Percentiles rank a stretch among this genome's conserved stretches.
phyloP scores from a whole-genome alignment of 2,888 invertebrate species.

The Lycia hirtaria region DNA sequence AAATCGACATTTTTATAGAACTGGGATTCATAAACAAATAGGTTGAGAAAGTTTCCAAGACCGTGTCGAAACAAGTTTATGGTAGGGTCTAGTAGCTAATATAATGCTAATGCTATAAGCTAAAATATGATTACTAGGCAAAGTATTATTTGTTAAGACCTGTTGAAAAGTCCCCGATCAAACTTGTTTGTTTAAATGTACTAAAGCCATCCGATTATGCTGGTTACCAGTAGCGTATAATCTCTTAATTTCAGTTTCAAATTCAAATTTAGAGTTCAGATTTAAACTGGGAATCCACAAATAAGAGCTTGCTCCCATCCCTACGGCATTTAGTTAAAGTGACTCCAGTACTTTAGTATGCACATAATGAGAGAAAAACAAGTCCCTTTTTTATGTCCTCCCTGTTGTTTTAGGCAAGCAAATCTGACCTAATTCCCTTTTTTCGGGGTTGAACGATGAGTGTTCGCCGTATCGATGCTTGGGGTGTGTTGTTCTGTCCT shows the following conservation, averaged over 20 bases:
- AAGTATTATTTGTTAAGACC: too few relatives aligned
- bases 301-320: slow-evolving; percentile 16
- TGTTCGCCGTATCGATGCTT: slow-evolving; percentile 18
- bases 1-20: too few relatives aligned
- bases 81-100: too few relatives aligned
- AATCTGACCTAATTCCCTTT: slow-evolving; percentile 31
- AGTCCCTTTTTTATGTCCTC: slow-evolving; percentile 32
- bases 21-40: too few relatives aligned
- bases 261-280: background rate
- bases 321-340: slow-evolving; percentile 27
- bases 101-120: too few relatives aligned
- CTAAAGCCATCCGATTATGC: too few relatives aligned
- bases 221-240: too few relatives aligned
- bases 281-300: background rate
- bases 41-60: too few relatives aligned
- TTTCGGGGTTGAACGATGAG: slow-evolving; percentile 24
- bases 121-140: too few relatives aligned
- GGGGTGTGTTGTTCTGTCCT: slow-evolving; percentile 12
- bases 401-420: slow-evolving; percentile 34
- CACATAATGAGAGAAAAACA: slow-evolving; percentile 37
- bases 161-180: too few relatives aligned
- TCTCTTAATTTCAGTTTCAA: too few relatives aligned
- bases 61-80: too few relatives aligned
- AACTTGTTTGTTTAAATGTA: background rate
- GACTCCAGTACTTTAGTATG: slow-evolving; percentile 30